phyloP scores from a whole-genome alignment of 2,797 vertebrate genomes.

The Picus viridis region DNA sequence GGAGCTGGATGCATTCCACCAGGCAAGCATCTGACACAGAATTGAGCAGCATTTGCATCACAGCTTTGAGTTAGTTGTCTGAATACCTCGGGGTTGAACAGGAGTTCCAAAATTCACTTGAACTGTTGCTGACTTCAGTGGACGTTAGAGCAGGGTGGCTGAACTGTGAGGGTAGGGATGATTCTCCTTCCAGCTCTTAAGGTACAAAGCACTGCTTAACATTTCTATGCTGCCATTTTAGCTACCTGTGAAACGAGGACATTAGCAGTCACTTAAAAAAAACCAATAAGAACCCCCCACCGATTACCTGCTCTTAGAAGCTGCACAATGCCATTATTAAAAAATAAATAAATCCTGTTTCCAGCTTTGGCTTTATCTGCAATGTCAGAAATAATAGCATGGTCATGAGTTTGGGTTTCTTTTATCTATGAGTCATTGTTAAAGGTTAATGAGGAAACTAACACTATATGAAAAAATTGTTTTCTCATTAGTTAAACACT shows the following conservation, averaged over 20 bases:
- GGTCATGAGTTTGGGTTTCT: not conserved
- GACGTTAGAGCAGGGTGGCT: not conserved
- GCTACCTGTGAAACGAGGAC: not conserved
- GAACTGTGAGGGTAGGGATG: not conserved
- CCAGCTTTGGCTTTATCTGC: not conserved
- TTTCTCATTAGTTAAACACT: conserved; percentile 32
- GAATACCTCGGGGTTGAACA: not conserved
- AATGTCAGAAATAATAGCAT: not conserved
- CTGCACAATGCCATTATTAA: not conserved
- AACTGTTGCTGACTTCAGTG: not conserved
- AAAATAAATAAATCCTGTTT: not conserved
- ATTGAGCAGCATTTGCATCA: not conserved
- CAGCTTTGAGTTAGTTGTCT: not conserved
- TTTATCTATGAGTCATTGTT: conserved; percentile 7
- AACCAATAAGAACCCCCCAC: too few species aligned
- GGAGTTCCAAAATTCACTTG: not conserved
- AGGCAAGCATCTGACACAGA: not conserved
- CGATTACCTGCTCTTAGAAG: not conserved
- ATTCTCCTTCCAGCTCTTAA: not conserved
- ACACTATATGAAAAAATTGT: not conserved
- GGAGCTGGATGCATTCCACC: not conserved
- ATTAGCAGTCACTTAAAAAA: not conserved
- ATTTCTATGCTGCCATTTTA: not conserved
- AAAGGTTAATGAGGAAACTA: conserved; percentile 48
- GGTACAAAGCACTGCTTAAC: not conserved